Conservation (phyloP, 2,888 invertebrate species). For the Caenorhabditis sp. region DNA sequence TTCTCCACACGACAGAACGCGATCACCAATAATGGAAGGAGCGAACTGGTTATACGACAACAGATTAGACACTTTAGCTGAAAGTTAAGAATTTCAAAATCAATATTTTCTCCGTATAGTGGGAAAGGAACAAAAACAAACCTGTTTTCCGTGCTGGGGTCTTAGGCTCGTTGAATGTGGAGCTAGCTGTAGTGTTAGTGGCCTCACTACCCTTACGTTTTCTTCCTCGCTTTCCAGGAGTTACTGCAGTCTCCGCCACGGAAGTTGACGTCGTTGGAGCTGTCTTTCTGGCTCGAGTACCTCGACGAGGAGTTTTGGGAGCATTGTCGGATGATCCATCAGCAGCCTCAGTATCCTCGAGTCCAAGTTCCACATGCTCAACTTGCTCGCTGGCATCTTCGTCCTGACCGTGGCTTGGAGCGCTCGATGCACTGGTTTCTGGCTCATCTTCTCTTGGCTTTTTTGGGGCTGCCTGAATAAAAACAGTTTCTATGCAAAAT, state of each 20-base stretch:
- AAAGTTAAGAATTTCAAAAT: neutral
- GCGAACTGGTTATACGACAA: constrained; percentile 48
- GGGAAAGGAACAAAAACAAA: constrained; percentile 11
- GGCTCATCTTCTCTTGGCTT: constrained; percentile 42
- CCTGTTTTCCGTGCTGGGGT: constrained; percentile 57
- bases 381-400: constrained; percentile 54
- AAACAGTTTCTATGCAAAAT: neutral
- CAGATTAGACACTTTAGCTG: constrained; percentile 15
- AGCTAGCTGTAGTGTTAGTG: constrained; percentile 48
- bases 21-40: constrained; percentile 65
- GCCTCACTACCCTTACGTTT: constrained; percentile 64
- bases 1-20: constrained; percentile 77
- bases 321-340: constrained; percentile 25
- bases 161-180: constrained; percentile 45
- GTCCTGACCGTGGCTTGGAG: constrained; percentile 17
- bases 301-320: constrained; percentile 49
- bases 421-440: constrained; percentile 25
- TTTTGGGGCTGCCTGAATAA: constrained; percentile 23
- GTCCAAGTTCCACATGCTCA: constrained; percentile 43
- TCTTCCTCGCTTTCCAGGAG: constrained; percentile 55
- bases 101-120: neutral
- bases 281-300: constrained; percentile 19
- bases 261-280: constrained; percentile 4
- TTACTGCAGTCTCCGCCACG: constrained; percentile 25
- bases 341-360: constrained; percentile 35